These are phyloP conservation scores for Carcharodon carcharias DNA, from an alignment of 2,797 vertebrate species.

Conservation along the genomic window DNA sequence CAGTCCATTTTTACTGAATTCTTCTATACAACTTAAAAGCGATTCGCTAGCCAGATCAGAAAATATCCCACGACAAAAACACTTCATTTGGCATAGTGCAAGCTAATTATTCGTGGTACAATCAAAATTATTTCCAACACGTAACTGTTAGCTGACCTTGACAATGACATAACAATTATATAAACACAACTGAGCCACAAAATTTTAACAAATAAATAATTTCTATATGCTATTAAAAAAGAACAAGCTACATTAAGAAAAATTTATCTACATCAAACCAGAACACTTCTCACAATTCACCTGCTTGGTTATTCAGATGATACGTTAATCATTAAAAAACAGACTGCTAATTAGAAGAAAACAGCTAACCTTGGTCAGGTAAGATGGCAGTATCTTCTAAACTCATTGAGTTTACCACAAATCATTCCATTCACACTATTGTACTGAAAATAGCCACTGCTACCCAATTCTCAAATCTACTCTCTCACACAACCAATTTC, in stretches of 20 bases:
- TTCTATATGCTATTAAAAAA: background rate
- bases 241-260: background rate
- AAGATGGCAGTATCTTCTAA: background rate
- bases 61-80: background rate
- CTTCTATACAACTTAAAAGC: background rate
- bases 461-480: background rate
- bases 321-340: background rate
- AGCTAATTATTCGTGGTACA: background rate
- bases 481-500: background rate
- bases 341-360: background rate
- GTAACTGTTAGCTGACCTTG: background rate
- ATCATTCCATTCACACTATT: background rate
- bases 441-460: background rate
- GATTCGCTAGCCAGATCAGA: background rate
- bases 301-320: background rate
- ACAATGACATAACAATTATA: background rate
- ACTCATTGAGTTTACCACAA: background rate
- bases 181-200: background rate
- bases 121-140: background rate
- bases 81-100: background rate
- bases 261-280: background rate
- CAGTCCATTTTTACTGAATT: background rate
- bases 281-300: background rate
- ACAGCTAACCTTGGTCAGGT: background rate
- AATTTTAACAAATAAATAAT: background rate